Conservation (phyloP, 2,797 vertebrate genomes). For the Poeciliopsis infans region DNA sequence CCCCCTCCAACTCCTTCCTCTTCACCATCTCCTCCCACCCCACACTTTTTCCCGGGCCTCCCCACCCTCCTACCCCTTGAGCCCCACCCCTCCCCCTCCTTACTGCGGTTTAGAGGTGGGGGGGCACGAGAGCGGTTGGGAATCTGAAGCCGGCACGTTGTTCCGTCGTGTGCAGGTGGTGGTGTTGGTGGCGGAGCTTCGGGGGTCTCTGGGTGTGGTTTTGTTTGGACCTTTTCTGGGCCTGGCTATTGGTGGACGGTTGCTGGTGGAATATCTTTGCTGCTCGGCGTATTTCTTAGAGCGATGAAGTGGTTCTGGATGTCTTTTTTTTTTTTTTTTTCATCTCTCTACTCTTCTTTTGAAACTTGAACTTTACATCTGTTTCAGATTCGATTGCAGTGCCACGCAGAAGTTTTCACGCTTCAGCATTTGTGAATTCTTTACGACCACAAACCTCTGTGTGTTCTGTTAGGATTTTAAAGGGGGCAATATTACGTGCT, state of each 20-base stretch:
- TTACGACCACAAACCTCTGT: not conserved
- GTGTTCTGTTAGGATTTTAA: not conserved
- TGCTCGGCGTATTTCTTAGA: not conserved
- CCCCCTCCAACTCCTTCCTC: constrained; percentile 36
- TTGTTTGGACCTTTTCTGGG: constrained; percentile 39
- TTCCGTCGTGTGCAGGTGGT: constrained; percentile 30
- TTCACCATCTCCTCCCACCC: constrained; percentile 65
- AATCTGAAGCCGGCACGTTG: constrained; percentile 32
- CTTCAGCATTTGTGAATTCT: not conserved
- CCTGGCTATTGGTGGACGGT: constrained; percentile 22
- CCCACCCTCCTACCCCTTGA: constrained; percentile 42
- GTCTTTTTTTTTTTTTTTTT: not conserved
- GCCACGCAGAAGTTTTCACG: not conserved
- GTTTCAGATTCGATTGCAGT: not conserved
- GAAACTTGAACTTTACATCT: not conserved
- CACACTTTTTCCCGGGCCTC: constrained; percentile 54
- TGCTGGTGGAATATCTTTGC: constrained; percentile 18
- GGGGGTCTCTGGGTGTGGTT: constrained; percentile 51
- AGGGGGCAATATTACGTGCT: not conserved
- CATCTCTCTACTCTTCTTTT: not conserved
- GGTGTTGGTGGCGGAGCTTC: constrained; percentile 49
- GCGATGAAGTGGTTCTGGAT: not conserved
- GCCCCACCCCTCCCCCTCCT: constrained; percentile 32
- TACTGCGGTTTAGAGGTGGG: constrained; percentile 54
- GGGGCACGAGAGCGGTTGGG: constrained; percentile 55